Conservation (phyloP, 2,113 vertebrate genomes). For the Hiodon alosoides region DNA sequence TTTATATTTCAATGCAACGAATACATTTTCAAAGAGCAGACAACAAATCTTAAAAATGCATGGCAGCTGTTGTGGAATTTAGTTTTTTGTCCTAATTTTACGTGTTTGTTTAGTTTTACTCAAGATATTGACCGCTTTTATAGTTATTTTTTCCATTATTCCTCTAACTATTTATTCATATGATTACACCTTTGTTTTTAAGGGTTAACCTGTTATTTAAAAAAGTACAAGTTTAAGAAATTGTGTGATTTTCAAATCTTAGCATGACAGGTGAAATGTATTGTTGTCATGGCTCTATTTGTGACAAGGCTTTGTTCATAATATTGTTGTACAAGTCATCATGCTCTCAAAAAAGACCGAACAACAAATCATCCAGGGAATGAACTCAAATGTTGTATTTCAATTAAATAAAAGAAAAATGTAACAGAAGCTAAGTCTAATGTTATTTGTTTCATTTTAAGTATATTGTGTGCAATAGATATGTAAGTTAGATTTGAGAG, state of each 20-base stretch:
- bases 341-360: slow-evolving; percentile 68
- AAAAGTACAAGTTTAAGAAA: slow-evolving; percentile 44
- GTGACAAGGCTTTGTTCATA: slow-evolving; percentile 73
- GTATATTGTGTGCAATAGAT: no score
- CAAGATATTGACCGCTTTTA: slow-evolving; percentile 47
- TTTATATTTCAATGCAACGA: slow-evolving; percentile 49
- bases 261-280: slow-evolving; percentile 74
- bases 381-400: slow-evolving; percentile 71
- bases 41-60: slow-evolving; percentile 20
- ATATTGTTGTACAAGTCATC: slow-evolving; percentile 74
- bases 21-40: slow-evolving; percentile 28
- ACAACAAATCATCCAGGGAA: slow-evolving; percentile 63
- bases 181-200: slow-evolving; percentile 47
- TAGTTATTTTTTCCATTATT: slow-evolving; percentile 50
- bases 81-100: slow-evolving; percentile 28
- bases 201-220: slow-evolving; percentile 47
- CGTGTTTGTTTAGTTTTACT: slow-evolving; percentile 43
- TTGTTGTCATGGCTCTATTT: slow-evolving; percentile 71
- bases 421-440: background rate
- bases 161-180: slow-evolving; percentile 65
- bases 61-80: slow-evolving; percentile 36
- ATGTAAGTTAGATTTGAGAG: no score
- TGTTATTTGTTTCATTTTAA: background rate
- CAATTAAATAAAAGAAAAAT: slow-evolving; percentile 68
- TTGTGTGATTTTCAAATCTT: slow-evolving; percentile 58